Evolutionary conservation across 2,113 vertebrate species (phyloP), one percentile per base, ranked within the genome.

Genomic region (Epinephelus fuscoguttatus): DNA sequence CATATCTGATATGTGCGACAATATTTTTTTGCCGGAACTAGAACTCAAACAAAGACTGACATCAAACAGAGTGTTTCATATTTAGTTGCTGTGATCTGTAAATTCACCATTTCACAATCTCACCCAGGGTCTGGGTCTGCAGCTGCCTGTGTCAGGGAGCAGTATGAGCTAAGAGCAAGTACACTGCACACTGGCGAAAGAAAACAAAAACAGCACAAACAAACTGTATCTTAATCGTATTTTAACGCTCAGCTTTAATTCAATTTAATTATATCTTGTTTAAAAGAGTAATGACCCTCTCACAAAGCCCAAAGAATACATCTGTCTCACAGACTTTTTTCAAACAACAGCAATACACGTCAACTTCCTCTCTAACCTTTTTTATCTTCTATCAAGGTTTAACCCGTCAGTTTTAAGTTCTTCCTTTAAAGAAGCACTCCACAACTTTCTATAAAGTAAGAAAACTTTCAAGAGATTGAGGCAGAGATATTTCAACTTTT

Each of bases 231-330:
- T 30, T 4, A 30, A 30, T 30, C 4, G 30, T 30, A 30, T 71
- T 62, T 64, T 14, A 78, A 59, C 70, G 75, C 52, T 81, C 23
- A 82, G 42, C 17, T 86, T 86, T 71, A 84, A 75, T 88, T 66
- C 0, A 7, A 59, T 85, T 3, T 9, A 52, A 49, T 74, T 55
- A 79, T 3, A 19, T 37, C 8, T 53, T n/a, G 1, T 49, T 70
- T 67, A 2, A 74, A 37, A 49, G 14, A 23, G 18, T 25, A 15
- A 23, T 63, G 12, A 37, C n/a, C 15, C 12, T 53, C 45, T 6
- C n/a, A 59, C 47, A 37, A 15, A 59, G 56, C 55, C 9, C 18
- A 7, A 50, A 30, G 0, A 11, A 78, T 5, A 27, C 11, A 70
- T 21, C n/a, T 0, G 0, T 56, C 6, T 18, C 4, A 23, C 66